These are phyloP conservation scores for Cephalotes varians DNA, from an alignment of 2,888 invertebrate species.

Conservation along the genomic window DNA sequence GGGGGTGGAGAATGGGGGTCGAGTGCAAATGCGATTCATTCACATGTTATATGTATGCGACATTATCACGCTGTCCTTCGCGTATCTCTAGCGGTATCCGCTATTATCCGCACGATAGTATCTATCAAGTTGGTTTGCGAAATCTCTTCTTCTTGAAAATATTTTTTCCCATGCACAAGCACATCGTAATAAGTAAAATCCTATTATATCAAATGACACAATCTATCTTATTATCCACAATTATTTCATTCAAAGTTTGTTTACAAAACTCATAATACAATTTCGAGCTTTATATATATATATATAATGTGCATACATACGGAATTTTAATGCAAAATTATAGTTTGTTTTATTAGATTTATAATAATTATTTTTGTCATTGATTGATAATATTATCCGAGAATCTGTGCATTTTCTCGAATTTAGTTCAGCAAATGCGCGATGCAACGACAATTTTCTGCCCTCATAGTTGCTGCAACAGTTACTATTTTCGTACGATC, in stretches of 20 bases:
- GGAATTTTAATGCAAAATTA: neutral
- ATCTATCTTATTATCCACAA: neutral
- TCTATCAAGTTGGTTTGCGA: neutral
- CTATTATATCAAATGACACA: neutral
- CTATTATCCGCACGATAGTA: conserved; percentile 3
- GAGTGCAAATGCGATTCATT: conserved; percentile 70
- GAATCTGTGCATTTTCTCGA: conserved; percentile 35
- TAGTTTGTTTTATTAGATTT: neutral
- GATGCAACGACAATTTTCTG: conserved; percentile 48
- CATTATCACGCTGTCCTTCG: conserved; percentile 59
- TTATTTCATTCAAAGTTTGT: neutral
- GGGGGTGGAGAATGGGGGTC: conserved; percentile 61
- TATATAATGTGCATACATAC: neutral
- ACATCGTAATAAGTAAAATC: neutral
- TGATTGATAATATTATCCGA: conserved; percentile 16
- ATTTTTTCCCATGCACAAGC: neutral
- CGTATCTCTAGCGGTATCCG: conserved; percentile 14
- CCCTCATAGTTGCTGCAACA: conserved; percentile 62
- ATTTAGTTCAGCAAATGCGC: conserved; percentile 40
- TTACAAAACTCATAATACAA: neutral
- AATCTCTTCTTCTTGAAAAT: neutral
- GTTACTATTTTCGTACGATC: conserved; percentile 72
- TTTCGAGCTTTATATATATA: too few species aligned
- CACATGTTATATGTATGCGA: conserved; percentile 68
- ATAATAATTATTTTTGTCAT: conserved; percentile 11